Conservation (phyloP, 2,888 invertebrate species). For the Diogma glabrata region DNA sequence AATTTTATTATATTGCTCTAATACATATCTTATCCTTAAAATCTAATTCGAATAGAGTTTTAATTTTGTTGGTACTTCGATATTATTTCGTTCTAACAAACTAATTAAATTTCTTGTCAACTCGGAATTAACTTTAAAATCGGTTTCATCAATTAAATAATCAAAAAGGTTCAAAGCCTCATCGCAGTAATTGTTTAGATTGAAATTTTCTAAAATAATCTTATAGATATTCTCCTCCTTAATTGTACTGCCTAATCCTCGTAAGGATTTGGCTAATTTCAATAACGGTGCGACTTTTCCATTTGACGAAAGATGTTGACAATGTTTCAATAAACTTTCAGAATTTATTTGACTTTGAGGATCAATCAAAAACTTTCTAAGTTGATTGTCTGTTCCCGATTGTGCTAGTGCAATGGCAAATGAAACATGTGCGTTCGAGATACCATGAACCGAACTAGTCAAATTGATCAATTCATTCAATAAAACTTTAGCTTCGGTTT, state of each 20-base stretch:
- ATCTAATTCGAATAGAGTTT: no score
- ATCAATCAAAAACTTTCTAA: slow-evolving; percentile 39
- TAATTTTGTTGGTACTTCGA: slow-evolving; percentile 31
- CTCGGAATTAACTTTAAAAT: slow-evolving; percentile 28
- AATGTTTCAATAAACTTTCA: slow-evolving; percentile 40
- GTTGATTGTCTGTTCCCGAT: slow-evolving; percentile 35
- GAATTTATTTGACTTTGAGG: slow-evolving; percentile 42
- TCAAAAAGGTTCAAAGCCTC: slow-evolving; percentile 30
- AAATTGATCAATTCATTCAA: slow-evolving; percentile 31
- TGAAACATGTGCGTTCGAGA: slow-evolving; percentile 32
- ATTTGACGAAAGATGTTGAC: slow-evolving; percentile 35
- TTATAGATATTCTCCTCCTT: slow-evolving; percentile 32
- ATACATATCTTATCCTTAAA: no score
- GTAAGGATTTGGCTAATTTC: slow-evolving; percentile 28
- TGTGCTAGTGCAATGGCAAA: slow-evolving; percentile 39
- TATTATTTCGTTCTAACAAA: slow-evolving; percentile 31
- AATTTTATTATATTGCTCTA: no score
- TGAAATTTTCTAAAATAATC: slow-evolving; percentile 29
- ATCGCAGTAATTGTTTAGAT: slow-evolving; percentile 26
- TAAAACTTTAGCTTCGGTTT: slow-evolving; percentile 30
- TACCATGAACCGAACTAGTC: slow-evolving; percentile 35
- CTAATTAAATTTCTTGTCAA: slow-evolving; percentile 29
- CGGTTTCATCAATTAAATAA: slow-evolving; percentile 29
- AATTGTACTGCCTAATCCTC: slow-evolving; percentile 28
- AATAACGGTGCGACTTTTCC: slow-evolving; percentile 28